Evolutionary conservation across 2,888 invertebrate genomes (phyloP).

Genomic region (Leptopilina syphax): DNA sequence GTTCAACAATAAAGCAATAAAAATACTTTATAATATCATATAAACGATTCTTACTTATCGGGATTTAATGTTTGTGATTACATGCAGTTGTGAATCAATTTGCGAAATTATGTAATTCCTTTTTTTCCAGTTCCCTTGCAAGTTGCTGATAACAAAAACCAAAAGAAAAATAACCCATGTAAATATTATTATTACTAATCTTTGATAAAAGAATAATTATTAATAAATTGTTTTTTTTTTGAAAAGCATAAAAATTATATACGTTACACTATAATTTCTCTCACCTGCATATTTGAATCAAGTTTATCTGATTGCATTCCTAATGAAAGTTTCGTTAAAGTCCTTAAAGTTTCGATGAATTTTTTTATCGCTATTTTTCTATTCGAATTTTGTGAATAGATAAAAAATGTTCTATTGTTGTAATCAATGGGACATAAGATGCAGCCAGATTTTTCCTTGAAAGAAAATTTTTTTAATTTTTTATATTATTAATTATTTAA

Average conservation of each 20-base stretch:
- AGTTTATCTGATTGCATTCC: not conserved
- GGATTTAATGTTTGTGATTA: not conserved
- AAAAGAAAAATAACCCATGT: not conserved
- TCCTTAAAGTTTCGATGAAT: conserved; percentile 54
- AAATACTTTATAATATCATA: not conserved
- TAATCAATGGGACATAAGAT: conserved; percentile 59
- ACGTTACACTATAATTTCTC: not conserved
- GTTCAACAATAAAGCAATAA: not conserved
- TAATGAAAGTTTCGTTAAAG: conserved; percentile 40
- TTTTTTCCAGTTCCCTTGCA: conserved; percentile 11
- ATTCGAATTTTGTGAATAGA: conserved; percentile 56
- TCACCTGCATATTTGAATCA: not conserved
- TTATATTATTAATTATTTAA: not conserved
- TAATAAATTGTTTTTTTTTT: not conserved
- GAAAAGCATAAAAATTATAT: not conserved
- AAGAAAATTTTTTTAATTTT: not conserved
- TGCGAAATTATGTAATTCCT: not conserved
- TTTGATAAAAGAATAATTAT: not conserved
- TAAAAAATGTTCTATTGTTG: conserved; percentile 52
- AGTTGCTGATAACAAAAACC: not conserved
- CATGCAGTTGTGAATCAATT: not conserved
- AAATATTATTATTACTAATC: not conserved
- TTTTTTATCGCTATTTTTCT: conserved; percentile 51
- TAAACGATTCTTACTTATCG: not conserved
- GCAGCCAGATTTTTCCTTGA: conserved; percentile 59